Base-by-base conservation (phyloP, 92 coral and sea anemone species). In the Epizoanthus illoricatus region DNA sequence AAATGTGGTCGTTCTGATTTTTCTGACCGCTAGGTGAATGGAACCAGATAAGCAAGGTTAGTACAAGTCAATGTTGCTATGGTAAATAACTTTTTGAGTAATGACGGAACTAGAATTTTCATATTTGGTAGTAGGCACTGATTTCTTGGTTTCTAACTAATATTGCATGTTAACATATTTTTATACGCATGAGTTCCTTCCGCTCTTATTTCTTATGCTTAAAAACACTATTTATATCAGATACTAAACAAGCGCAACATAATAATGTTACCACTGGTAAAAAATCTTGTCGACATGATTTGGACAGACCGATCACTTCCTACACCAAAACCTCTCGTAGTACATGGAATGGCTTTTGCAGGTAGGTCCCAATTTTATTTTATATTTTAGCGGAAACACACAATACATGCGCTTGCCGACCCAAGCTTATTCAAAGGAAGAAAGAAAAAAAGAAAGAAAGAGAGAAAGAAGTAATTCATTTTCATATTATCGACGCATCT, bases 231-330 rank as follows among this genome's bases (percentile, higher is more conserved):
- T 7, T 60, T 90, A 56, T 47, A 28, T 28, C 75, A 95, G 98
- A 91, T 86, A 52, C 88, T 96, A 47, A 69, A 86, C 76, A 73
- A 81, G 11, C 19, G 72, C 23, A 87, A 85, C 9, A 88, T 96
- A 39, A 72, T 72, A 1, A 54, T 96, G 61, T 90, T 90, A 70
- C 88, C 94, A 40, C 81, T 91, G 6, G 64, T 52, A 60, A 65
- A 79, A 47, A 96, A 96, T 84, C 88, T 96, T 41, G 86, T 96
- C 11, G 99, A 96, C 86, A 73, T 65, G 63, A 82, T 96, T 43
- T 96, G 99, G 99, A 87, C 86, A 10, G 54, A 86, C 59, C 86
- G 91, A 40, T 90, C 96, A 20, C 73, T 57, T 60, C 71, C 59
- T 67, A 71, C 75, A 67, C 73, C 85, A 10, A 70, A 89, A 24